phyloP scores from a whole-genome alignment of 2,797 vertebrate species.

The Pseudochromis fuscus region DNA sequence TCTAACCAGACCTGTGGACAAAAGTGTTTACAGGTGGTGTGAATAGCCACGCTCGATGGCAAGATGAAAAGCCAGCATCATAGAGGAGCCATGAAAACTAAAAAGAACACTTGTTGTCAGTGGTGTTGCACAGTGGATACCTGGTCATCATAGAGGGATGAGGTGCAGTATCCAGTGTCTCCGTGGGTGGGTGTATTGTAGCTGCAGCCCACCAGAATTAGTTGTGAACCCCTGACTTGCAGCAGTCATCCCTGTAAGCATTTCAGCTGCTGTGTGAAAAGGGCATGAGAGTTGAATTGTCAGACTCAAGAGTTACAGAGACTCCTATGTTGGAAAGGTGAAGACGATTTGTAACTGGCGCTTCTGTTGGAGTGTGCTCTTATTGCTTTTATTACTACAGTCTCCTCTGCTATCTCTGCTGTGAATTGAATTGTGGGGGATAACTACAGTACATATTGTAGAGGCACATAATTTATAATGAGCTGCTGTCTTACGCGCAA shows the following conservation, averaged over 20 bases:
- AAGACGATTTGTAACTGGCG: neutral
- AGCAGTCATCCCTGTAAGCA: no score
- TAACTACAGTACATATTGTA: slow-evolving; percentile 11
- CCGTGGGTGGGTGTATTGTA: neutral
- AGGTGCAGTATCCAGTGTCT: neutral
- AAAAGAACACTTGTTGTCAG: no score
- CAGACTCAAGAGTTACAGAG: neutral
- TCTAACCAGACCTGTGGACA: no score
- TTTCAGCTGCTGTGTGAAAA: slow-evolving; percentile 4
- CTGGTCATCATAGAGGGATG: neutral
- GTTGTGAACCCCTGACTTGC: neutral
- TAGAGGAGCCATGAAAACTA: no score
- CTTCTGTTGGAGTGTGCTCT: slow-evolving; percentile 1
- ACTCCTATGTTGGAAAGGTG: neutral
- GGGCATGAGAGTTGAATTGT: neutral
- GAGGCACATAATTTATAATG: slow-evolving; percentile 39
- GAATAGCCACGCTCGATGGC: neutral
- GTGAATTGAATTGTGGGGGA: slow-evolving; percentile 25
- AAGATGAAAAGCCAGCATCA: no score
- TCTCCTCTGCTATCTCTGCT: slow-evolving; percentile 32
- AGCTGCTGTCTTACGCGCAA: slow-evolving; percentile 25
- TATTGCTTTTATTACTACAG: neutral
- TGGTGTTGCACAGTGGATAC: no score
- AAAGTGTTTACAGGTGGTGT: neutral
- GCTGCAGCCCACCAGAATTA: neutral